Evolutionary conservation across 2,113 vertebrate species (phyloP).

Genomic region (Hoplias malabaricus): DNA sequence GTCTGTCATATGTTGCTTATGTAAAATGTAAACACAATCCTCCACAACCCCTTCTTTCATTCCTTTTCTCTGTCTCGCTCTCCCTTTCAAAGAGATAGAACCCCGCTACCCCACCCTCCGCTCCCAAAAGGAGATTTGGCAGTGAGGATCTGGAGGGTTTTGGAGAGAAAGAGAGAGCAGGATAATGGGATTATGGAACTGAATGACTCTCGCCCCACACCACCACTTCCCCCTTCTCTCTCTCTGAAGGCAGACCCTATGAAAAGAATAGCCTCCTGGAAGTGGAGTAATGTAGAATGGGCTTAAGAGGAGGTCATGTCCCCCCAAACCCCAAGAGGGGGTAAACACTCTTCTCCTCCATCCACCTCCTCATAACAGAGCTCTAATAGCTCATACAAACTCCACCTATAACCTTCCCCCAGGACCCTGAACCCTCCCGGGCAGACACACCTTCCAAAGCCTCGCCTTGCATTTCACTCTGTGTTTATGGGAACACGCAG

Average conservation of each 20-base stretch:
- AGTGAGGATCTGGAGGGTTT: constrained; percentile 11
- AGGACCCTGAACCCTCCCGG: too few species aligned
- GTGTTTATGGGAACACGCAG: too few species aligned
- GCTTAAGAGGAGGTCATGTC: constrained; percentile 27
- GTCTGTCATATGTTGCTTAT: neutral
- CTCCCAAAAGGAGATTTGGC: constrained; percentile 13
- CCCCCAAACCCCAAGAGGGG: constrained; percentile 9
- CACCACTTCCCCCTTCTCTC: neutral
- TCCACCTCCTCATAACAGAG: neutral
- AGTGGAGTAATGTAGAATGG: constrained; percentile 32
- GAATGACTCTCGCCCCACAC: constrained; percentile 30
- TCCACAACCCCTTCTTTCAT: neutral
- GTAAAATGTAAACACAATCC: neutral
- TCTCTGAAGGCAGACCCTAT: constrained; percentile 38
- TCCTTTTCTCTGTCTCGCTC: neutral
- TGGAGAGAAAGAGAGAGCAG: constrained; percentile 18
- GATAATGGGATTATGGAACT: constrained; percentile 50
- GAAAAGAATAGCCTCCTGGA: constrained; percentile 39
- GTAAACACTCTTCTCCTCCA: constrained; percentile 20
- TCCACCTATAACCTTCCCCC: neutral
- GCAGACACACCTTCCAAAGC: too few species aligned
- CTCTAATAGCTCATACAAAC: neutral
- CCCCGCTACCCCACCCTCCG: neutral
- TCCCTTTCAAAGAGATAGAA: neutral
- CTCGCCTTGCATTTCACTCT: too few species aligned